Percentiles rank a stretch among this genome's conserved stretches.
Evolutionary conservation across 2,888 invertebrate species (phyloP).

Genomic region (Shargacucullia verbasci): DNA sequence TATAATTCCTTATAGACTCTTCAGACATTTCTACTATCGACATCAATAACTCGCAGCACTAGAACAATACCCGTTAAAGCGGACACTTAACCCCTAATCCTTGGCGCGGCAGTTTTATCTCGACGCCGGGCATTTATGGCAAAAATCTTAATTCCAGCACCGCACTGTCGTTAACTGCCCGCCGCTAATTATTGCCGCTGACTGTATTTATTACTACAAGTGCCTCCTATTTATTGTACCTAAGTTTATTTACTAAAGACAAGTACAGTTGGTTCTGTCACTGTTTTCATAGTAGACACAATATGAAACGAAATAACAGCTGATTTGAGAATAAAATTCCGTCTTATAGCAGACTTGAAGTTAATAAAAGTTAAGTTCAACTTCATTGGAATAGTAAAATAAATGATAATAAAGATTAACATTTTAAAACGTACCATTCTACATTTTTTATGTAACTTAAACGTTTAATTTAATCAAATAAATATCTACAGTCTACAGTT

Average conservation of each 20-base stretch:
- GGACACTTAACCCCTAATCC: constrained; percentile 89
- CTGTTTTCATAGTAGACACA: too few species aligned
- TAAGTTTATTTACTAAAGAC: constrained; percentile 49
- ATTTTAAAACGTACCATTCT: too few species aligned
- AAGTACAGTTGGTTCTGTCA: constrained; percentile 22
- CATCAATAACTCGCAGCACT: constrained; percentile 65
- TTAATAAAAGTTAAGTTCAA: too few species aligned
- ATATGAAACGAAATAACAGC: too few species aligned
- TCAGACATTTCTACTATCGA: constrained; percentile 47
- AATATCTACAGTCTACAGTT: too few species aligned
- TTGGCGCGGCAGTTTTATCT: constrained; percentile 82
- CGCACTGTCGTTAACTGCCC: constrained; percentile 86
- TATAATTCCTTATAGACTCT: constrained; percentile 14
- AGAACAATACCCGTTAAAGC: constrained; percentile 83
- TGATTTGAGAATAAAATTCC: too few species aligned
- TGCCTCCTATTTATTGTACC: constrained; percentile 52
- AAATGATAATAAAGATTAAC: too few species aligned
- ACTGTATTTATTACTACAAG: constrained; percentile 83
- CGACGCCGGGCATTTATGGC: constrained; percentile 82
- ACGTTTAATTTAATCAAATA: too few species aligned
- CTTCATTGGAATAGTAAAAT: too few species aligned
- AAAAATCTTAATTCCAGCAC: constrained; percentile 87
- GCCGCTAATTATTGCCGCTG: constrained; percentile 84
- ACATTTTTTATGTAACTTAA: too few species aligned
- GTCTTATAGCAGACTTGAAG: too few species aligned